Percentiles rank a stretch among this genome's conserved stretches.
These are phyloP conservation scores for Hirtodrosophila cameraria DNA, from an alignment of 2,888 invertebrate genomes.

Conservation along the genomic window DNA sequence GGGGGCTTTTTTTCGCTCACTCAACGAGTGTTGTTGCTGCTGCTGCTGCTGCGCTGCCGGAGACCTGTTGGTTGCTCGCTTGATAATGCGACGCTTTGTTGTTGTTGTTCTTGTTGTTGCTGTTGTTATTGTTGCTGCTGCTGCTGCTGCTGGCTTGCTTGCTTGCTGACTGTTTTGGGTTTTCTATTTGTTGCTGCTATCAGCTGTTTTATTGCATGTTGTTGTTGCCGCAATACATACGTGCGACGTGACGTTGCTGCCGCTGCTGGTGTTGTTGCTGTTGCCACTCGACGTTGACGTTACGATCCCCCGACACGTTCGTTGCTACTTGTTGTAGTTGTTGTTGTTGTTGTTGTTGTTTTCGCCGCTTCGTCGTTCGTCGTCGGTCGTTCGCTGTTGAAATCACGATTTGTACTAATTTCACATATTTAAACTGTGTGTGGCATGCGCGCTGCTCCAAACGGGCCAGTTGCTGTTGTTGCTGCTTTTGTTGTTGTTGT, in stretches of 20 bases:
- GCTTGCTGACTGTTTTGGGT: conserved; percentile 52
- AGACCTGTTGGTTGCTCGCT: conserved; percentile 77
- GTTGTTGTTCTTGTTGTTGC: conserved; percentile 37
- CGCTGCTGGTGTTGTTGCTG: conserved; percentile 41
- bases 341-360: conserved; percentile 52
- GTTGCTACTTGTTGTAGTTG: conserved; percentile 49
- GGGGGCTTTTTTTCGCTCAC: conserved; percentile 70
- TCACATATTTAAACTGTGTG: conserved; percentile 84
- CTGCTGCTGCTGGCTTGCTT: conserved; percentile 58
- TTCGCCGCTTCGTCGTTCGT: conserved; percentile 71
- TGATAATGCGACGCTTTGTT: conserved; percentile 75
- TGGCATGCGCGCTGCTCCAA: conserved; percentile 83
- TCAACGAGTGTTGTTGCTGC: conserved; percentile 42
- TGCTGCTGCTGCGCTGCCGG: conserved; percentile 50
- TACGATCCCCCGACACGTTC: conserved; percentile 67
- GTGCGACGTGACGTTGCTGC: conserved; percentile 60
- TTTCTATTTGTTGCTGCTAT: conserved; percentile 74
- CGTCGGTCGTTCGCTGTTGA: conserved; percentile 84
- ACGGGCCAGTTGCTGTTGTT: conserved; percentile 72
- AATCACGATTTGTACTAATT: conserved; percentile 84
- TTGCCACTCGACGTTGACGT: conserved; percentile 58
- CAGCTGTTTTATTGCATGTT: conserved; percentile 76
- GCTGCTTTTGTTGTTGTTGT: conserved; percentile 38
- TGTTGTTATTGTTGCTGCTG: conserved; percentile 42
- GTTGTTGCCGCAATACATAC: conserved; percentile 68